Conservation (phyloP, 1,140 invertebrate genomes). For the Pogonomyrmex barbatus region DNA sequence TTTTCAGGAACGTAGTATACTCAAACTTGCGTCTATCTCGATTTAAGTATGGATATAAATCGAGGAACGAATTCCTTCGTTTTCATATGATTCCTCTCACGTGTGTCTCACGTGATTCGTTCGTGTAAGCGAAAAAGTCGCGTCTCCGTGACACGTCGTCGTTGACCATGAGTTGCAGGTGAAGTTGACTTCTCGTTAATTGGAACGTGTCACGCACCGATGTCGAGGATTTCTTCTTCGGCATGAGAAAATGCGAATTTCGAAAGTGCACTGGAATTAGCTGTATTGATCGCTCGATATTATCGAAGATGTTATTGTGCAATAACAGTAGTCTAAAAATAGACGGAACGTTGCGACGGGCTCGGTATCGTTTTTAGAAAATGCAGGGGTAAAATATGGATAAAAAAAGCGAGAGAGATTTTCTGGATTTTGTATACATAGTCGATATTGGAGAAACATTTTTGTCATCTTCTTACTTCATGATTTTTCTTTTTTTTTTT, state of each 20-base stretch:
- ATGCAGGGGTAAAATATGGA: neutral
- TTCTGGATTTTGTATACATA: neutral
- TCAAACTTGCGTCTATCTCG: neutral
- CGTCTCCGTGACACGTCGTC: conserved; percentile 36
- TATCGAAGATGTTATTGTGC: conserved; percentile 12
- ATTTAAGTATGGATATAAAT: conserved; percentile 23
- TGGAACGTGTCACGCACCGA: conserved; percentile 46
- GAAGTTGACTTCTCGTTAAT: conserved; percentile 51
- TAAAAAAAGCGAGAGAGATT: neutral
- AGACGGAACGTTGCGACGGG: neutral
- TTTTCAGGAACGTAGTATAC: neutral
- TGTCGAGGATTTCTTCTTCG: conserved; percentile 11
- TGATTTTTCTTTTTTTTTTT: neutral
- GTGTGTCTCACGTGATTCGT: conserved; percentile 63
- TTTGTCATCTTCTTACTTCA: neutral
- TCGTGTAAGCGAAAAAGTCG: conserved; percentile 31
- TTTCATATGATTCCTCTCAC: conserved; percentile 25
- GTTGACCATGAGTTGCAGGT: conserved; percentile 42
- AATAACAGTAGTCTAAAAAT: conserved; percentile 1
- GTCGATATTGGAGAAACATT: neutral
- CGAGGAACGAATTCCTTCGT: neutral
- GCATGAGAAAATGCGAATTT: conserved; percentile 6
- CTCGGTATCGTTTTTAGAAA: neutral
- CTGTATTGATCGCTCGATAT: conserved; percentile 8
- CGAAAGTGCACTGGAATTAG: neutral